Percentiles rank a stretch among this genome's conserved stretches.
Conservation (phyloP, 2,113 vertebrate genomes). For the Gymnocephalus cernua region DNA sequence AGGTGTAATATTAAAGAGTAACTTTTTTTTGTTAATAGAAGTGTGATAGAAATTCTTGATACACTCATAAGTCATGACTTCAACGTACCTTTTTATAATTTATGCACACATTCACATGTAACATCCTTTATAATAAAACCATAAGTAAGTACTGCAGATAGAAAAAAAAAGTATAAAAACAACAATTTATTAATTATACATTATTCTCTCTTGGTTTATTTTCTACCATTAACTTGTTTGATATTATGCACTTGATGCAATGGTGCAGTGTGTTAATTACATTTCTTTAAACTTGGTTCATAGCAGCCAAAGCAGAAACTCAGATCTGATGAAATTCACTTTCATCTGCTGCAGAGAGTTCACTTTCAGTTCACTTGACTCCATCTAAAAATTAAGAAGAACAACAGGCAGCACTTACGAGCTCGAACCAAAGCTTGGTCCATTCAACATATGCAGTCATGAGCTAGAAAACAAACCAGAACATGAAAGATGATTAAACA, state of each 20-base stretch:
- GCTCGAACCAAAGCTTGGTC: no score
- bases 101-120: background rate
- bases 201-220: background rate
- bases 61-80: background rate
- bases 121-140: background rate
- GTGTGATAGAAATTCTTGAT: background rate
- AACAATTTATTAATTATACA: background rate
- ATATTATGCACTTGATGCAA: background rate
- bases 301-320: background rate
- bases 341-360: constrained; percentile 9
- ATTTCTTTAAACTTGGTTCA: background rate
- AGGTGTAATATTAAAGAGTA: background rate
- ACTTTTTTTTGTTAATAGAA: background rate
- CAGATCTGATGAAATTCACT: background rate
- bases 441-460: background rate
- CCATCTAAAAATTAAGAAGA: constrained; percentile 1
- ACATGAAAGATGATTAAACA: constrained; percentile 44
- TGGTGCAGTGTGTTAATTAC: background rate
- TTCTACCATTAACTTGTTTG: background rate
- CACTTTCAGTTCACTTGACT: background rate
- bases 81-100: background rate
- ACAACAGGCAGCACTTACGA: background rate
- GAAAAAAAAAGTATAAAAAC: background rate
- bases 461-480: constrained; percentile 11
- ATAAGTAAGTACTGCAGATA: background rate